phyloP scores from a whole-genome alignment of 2,797 vertebrate genomes.

The Urophycis tenuis region DNA sequence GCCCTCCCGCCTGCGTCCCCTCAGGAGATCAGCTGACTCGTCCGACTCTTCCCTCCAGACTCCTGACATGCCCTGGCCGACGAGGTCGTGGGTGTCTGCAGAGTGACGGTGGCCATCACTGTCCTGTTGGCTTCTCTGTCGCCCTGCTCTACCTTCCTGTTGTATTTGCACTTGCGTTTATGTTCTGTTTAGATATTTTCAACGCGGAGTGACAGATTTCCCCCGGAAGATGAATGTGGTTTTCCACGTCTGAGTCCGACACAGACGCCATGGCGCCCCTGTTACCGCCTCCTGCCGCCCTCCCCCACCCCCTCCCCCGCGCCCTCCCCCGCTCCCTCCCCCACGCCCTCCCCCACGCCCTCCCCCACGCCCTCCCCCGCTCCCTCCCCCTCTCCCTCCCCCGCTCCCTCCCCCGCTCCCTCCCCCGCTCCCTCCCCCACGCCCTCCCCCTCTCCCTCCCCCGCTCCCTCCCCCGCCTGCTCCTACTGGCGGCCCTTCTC shows the following conservation, averaged over 20 bases:
- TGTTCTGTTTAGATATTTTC: too few species aligned
- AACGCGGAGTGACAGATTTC: too few species aligned
- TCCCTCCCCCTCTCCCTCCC: conserved; percentile 13
- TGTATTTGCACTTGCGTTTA: neutral
- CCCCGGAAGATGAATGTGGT: neutral
- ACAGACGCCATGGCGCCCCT: neutral
- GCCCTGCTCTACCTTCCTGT: too few species aligned
- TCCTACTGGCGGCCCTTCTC: conserved; percentile 49
- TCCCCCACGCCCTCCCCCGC: conserved; percentile 40
- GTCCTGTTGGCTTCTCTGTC: too few species aligned
- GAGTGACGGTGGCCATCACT: neutral
- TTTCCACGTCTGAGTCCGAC: neutral
- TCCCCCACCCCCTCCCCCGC: conserved; percentile 5
- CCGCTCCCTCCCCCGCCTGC: too few species aligned
- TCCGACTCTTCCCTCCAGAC: neutral
- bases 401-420: too few species aligned
- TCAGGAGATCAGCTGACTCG: too few species aligned
- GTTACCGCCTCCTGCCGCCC: neutral
- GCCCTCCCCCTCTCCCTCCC: conserved; percentile 13
- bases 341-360: conserved; percentile 34
- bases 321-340: too few species aligned
- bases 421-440: neutral
- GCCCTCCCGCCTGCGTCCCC: too few species aligned
- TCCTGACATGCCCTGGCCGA: neutral
- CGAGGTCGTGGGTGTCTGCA: neutral